Percentiles rank a stretch among this genome's conserved stretches.
These are phyloP conservation scores for Tapirus indicus DNA, from an alignment of 2,797 vertebrate species.

Conservation along the genomic window DNA sequence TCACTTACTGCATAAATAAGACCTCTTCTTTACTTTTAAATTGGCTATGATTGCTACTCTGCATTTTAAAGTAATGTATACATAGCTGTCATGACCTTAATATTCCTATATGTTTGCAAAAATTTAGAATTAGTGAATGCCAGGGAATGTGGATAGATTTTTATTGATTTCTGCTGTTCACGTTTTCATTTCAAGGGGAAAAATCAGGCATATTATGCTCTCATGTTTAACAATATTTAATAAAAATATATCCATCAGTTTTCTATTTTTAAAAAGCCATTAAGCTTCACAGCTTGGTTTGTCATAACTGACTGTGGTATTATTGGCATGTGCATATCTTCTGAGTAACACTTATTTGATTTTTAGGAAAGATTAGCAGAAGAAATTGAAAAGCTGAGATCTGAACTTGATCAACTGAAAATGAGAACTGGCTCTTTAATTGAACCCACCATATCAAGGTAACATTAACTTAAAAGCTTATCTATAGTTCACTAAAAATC, in stretches of 20 bases:
- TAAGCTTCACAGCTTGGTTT: background rate
- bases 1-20: background rate
- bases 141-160: background rate
- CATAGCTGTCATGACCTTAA: background rate
- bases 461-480: slow-evolving; percentile 71
- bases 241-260: background rate
- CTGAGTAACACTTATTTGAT: slow-evolving; percentile 61
- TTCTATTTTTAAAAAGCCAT: background rate
- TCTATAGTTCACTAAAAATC: background rate
- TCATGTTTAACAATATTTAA: background rate
- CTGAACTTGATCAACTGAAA: slow-evolving; percentile 96
- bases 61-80: background rate
- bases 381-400: slow-evolving; percentile 97
- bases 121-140: background rate
- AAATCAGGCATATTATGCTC: background rate
- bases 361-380: slow-evolving; percentile 95
- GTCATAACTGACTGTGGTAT: background rate
- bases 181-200: slow-evolving; percentile 8
- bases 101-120: background rate
- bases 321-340: background rate
- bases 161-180: background rate
- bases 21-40: background rate
- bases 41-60: background rate
- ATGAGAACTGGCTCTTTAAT: slow-evolving; percentile 96
- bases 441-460: slow-evolving; percentile 97